phyloP scores from a whole-genome alignment of 2,888 invertebrate species.

The Cepaea hortensis region DNA sequence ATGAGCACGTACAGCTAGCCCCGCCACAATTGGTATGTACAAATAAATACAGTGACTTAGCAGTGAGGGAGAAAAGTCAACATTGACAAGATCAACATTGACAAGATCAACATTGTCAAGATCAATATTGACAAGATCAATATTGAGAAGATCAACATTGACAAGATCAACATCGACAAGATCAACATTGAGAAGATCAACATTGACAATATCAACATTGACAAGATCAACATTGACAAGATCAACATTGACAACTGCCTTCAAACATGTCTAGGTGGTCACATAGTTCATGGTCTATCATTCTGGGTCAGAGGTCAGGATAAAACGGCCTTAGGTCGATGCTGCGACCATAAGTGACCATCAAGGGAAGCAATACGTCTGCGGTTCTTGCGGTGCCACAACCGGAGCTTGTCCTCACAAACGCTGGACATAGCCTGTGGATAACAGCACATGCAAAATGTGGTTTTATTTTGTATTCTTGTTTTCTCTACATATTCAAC shows the following conservation, averaged over 20 bases:
- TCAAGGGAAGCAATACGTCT: constrained; percentile 81
- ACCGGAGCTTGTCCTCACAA: constrained; percentile 90
- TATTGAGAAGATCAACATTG: no score
- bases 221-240: no score
- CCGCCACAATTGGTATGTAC: neutral
- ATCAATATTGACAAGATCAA: no score
- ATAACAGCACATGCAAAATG: neutral
- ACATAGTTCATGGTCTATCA: neutral
- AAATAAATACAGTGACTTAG: constrained; percentile 19
- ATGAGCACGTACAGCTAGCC: no score
- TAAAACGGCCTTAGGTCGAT: constrained; percentile 88
- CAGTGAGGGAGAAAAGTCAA: constrained; percentile 11
- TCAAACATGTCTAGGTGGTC: neutral
- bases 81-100: neutral
- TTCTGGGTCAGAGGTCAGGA: constrained; percentile 72
- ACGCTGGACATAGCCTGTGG: constrained; percentile 93
- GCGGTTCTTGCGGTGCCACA: constrained; percentile 65
- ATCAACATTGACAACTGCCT: neutral
- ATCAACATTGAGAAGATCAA: no score
- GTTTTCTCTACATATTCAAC: no score
- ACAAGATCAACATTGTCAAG: no score
- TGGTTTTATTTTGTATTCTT: no score
- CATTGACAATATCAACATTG: no score
- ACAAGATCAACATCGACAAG: no score
- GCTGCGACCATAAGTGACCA: constrained; percentile 86